Evolutionary conservation across 64 coral and sea anemone species (phyloP), one percentile per base, ranked within the genome.

Genomic region (Trachythela sp.): DNA sequence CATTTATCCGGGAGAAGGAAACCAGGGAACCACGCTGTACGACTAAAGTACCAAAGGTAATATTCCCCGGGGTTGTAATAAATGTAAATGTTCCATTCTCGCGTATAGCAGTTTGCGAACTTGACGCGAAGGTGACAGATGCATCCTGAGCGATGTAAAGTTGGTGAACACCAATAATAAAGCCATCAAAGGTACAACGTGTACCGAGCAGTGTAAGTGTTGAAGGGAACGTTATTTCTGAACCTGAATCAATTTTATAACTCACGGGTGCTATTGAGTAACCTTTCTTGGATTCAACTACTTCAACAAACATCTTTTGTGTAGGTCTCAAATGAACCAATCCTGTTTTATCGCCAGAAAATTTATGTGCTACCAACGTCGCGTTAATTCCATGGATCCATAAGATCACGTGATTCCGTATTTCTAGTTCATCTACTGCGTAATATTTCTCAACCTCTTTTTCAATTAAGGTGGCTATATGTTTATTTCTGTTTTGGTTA

Each of bases 241-340:
- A 91, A 60, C 91, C 93, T 64, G 64, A 84, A 58, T 98, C 95
- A 27, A 98, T 51, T 54, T 89, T 94, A 48, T 98, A 98, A 56
- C 95, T 98, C 11, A 98, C 95, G 32, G 95, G 85, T 70, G 95
- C 95, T 29, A 98, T 89, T 42, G 93, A 91, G 75, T 98, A 98
- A 18, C 95, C 95, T 59, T 86, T 93, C 41, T 91, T 91, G 2
- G 95, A 98, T 77, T 98, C 95, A 14, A 98, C 93, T 75, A 98
- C 95, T 88, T 98, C 93, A 31, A 98, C 95, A 80, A 93, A 91
- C 93, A 98, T 98, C 14, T 71, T 93, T 48, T 98, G 95, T 4
- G 93, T 91, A 14, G 80, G 38, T 31, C 72, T 49, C 48, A 98
- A 89, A 43, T 98, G 95, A 24, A 98, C 95, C 18, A 98, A 88